A percentile compares a stretch with the other conserved stretches of the same genome.
Evolutionary conservation across 2,113 vertebrate species (phyloP).

Genomic region (Elephantulus edwardii): DNA sequence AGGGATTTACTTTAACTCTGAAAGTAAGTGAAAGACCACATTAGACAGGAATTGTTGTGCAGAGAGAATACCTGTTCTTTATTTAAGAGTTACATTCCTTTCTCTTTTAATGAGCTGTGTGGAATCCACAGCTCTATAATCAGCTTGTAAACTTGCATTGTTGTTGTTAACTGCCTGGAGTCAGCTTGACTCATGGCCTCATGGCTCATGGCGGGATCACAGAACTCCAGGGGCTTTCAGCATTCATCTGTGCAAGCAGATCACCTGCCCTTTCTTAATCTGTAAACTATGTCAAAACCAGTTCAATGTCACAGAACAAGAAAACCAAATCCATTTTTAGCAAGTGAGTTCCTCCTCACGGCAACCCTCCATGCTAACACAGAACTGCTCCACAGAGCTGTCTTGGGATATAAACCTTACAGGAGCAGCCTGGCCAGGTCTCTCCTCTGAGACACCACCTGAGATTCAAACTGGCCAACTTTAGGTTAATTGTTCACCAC

Average conservation of each 20-base stretch:
- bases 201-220: neutral
- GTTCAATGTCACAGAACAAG: neutral
- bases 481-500: neutral
- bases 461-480: neutral
- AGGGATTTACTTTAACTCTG: conserved; percentile 21
- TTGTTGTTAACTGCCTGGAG: neutral
- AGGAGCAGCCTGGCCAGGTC: neutral
- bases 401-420: neutral
- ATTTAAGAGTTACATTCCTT: conserved; percentile 7
- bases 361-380: neutral
- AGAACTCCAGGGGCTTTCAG: neutral
- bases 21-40: neutral
- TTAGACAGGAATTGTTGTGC: neutral
- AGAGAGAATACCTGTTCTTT: neutral
- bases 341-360: neutral
- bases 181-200: neutral
- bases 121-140: neutral
- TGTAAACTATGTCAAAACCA: neutral
- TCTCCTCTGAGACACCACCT: neutral
- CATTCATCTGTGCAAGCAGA: neutral
- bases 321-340: neutral
- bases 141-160: neutral
- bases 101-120: conserved; percentile 26
- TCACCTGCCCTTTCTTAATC: neutral
- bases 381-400: neutral